Base-by-base conservation (phyloP, 2,113 vertebrate genomes). In the Columba janthina region DNA sequence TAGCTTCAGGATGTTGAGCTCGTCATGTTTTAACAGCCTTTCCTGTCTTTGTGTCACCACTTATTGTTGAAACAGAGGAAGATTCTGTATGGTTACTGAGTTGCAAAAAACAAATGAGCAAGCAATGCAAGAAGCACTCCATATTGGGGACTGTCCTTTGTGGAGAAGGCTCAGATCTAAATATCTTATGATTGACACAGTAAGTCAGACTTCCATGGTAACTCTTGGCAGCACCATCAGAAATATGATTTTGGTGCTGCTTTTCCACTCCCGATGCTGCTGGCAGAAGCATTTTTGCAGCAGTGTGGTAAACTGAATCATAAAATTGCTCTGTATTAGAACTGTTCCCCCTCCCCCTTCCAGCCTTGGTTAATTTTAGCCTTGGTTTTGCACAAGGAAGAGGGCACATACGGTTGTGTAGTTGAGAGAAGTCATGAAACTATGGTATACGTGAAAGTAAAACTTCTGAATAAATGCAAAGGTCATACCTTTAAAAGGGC, bases 1-100 rank as follows among this genome's bases (percentile, higher is more conserved):
- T 78, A 76, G 77, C 48, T 86, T 54, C 92, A 96, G 95, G 95
- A 96, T 95, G 92, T 75, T 74, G 83, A 80, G 65, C 69, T 83
- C 32, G 38, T 80, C 7, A 5, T 88, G 72, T 73, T 88, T 82
- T 56, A n/a, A 36, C 48, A 58, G 62, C 69, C 58, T 81, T 97
- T 96, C 95, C 96, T 94, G 95, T 50, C 88, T 96, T 97, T 97
- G 95, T 96, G 81, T 91, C 75, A 70, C 62, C 18, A 36, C 6
- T 92, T 84, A 93, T 93, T 92, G 73, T 95, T 94, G 57, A 86
- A 96, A 75, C 72, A 90, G 92, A 77, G 60, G 51, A 85, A 46
- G 61, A 89, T 48, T 71, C 53, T 91, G 34, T 83, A 29, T 94
- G 89, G 44, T 88, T 69, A 57, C 40, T 16, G 12, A 67, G 32